phyloP scores from a whole-genome alignment of 2,797 vertebrate species.

The Lepus oiostolus region DNA sequence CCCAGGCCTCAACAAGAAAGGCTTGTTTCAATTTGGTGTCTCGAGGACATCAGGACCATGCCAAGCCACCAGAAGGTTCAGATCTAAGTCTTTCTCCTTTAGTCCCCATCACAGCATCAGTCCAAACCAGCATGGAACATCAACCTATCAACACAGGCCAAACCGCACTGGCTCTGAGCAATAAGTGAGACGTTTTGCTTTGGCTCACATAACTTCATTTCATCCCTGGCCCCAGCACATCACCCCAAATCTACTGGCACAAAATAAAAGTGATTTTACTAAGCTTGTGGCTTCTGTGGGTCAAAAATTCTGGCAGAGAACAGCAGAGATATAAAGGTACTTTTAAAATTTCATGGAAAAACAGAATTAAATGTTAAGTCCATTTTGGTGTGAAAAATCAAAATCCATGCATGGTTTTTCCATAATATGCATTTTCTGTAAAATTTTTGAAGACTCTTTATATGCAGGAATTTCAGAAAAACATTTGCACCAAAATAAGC shows the following conservation, averaged over 20 bases:
- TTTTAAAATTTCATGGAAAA: too few relatives aligned
- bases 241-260: background rate
- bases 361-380: too few relatives aligned
- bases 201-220: background rate
- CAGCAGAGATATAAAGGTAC: background rate
- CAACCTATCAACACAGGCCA: background rate
- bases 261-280: background rate
- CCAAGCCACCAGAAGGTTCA: background rate
- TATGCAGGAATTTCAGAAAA: too few relatives aligned
- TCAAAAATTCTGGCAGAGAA: slow-evolving; percentile 23
- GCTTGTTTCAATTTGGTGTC: background rate
- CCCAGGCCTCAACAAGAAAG: background rate
- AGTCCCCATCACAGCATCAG: background rate
- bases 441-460: too few relatives aligned
- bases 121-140: background rate
- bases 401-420: too few relatives aligned
- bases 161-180: background rate
- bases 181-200: background rate
- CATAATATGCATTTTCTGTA: too few relatives aligned
- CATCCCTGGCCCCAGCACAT: background rate
- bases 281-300: background rate
- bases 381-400: too few relatives aligned
- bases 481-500: too few relatives aligned
- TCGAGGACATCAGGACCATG: background rate
- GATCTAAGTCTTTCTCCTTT: background rate